A percentile compares a stretch with the other conserved stretches of the same genome.
Conservation (phyloP, 2,888 invertebrate genomes). For the Neoaliturus tenellus region DNA sequence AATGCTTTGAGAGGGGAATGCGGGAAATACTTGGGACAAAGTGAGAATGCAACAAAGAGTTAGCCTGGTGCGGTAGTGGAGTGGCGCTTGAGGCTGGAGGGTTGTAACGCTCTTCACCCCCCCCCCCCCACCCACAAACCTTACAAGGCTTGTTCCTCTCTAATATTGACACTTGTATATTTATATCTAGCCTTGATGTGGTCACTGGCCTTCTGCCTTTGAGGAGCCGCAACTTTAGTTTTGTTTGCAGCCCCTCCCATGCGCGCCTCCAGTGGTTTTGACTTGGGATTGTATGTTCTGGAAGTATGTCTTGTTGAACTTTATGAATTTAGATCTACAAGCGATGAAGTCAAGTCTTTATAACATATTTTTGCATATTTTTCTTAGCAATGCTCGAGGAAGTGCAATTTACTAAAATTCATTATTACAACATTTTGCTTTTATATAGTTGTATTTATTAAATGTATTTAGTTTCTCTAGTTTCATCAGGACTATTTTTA, state of each 20-base stretch:
- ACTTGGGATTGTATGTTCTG: neutral
- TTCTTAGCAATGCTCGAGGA: no score
- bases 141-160: neutral
- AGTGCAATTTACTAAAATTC: no score
- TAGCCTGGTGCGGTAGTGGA: neutral
- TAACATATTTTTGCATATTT: no score
- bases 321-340: no score
- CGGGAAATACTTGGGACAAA: constrained; percentile 26
- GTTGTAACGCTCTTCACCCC: neutral
- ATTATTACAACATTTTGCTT: no score
- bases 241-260: neutral
- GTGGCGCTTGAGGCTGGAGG: neutral
- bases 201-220: neutral
- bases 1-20: constrained; percentile 35
- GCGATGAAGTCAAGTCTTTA: no score
- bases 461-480: no score
- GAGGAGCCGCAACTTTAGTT: neutral
- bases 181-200: constrained; percentile 32
- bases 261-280: neutral
- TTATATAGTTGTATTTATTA: no score
- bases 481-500: no score
- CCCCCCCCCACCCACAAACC: neutral
- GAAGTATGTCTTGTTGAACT: neutral
- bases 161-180: constrained; percentile 36
- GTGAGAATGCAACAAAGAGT: constrained; percentile 47